Conservation (phyloP, 2,888 invertebrate genomes). For the Chelonus formosanus region DNA sequence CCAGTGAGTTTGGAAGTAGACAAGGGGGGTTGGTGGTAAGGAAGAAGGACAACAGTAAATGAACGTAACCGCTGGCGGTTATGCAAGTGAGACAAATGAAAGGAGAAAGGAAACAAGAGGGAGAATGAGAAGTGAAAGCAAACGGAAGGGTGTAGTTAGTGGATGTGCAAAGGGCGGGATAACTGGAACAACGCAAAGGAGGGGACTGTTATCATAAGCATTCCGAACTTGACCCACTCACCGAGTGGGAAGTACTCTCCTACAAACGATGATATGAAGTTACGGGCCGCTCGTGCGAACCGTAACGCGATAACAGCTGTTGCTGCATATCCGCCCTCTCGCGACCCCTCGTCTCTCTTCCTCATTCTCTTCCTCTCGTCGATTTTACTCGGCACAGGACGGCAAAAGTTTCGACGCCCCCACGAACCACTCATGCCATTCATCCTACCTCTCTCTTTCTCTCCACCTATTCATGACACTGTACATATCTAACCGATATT, state of each 20-base stretch:
- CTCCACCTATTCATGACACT: conserved; percentile 3
- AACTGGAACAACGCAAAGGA: conserved; percentile 16
- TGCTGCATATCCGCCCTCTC: conserved; percentile 43
- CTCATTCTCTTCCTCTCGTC: conserved; percentile 29
- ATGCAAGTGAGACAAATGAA: conserved; percentile 5
- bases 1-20: conserved; percentile 1
- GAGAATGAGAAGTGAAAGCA: conserved; percentile 19
- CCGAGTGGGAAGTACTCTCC: conserved; percentile 46
- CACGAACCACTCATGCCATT: conserved; percentile 27
- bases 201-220: conserved; percentile 61
- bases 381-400: conserved; percentile 41
- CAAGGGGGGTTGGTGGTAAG: not conserved
- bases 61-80: conserved; percentile 7
- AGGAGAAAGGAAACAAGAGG: not conserved
- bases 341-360: conserved; percentile 11
- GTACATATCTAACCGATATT: conserved; percentile 1
- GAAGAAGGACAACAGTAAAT: conserved; percentile 5
- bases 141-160: conserved; percentile 8
- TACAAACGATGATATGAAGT: conserved; percentile 56
- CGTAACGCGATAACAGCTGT: conserved; percentile 62
- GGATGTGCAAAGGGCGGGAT: conserved; percentile 10
- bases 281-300: conserved; percentile 61
- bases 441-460: conserved; percentile 3
- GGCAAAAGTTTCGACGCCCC: conserved; percentile 58
- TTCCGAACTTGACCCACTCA: conserved; percentile 63